phyloP scores from a whole-genome alignment of 2,888 invertebrate genomes.

The Drosophila birchii region DNA sequence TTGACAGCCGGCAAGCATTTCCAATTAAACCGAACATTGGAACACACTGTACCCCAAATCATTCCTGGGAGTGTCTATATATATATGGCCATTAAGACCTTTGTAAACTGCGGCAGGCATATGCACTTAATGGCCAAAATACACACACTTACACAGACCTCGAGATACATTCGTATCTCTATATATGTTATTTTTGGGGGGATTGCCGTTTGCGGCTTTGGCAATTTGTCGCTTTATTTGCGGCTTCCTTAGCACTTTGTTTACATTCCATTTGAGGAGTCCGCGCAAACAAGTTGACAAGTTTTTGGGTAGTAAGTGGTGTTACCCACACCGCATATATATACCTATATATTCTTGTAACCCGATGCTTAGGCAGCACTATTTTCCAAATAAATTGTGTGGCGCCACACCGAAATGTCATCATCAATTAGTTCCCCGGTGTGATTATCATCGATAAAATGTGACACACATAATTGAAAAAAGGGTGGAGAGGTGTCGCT shows the following conservation, averaged over 20 bases:
- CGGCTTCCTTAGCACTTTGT: slow-evolving; percentile 57
- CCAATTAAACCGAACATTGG: slow-evolving; percentile 61
- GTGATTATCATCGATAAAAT: slow-evolving; percentile 24
- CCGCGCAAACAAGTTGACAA: slow-evolving; percentile 57
- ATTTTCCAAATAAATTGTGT: slow-evolving; percentile 8
- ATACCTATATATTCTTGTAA: slow-evolving; percentile 2
- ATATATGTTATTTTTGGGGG: slow-evolving; percentile 13
- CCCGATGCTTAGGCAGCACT: slow-evolving; percentile 16
- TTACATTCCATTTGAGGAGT: slow-evolving; percentile 52
- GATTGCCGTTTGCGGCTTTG: slow-evolving; percentile 49
- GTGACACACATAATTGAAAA: slow-evolving; percentile 28
- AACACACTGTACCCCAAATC: slow-evolving; percentile 8
- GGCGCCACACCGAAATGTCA: slow-evolving; percentile 30
- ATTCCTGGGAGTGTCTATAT: neutral
- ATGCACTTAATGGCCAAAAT: slow-evolving; percentile 69
- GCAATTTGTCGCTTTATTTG: slow-evolving; percentile 59
- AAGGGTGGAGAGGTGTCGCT: slow-evolving; percentile 10
- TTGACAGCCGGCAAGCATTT: slow-evolving; percentile 60
- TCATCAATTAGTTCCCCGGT: slow-evolving; percentile 36
- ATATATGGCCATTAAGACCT: slow-evolving; percentile 44
- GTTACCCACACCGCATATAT: neutral
- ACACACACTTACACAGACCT: slow-evolving; percentile 30
- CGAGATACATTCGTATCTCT: slow-evolving; percentile 21
- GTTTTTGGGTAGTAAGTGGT: slow-evolving; percentile 16
- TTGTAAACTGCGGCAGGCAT: slow-evolving; percentile 54